These are phyloP conservation scores for Oedothorax gibbosus DNA, from an alignment of 1,140 invertebrate species.

Conservation along the genomic window DNA sequence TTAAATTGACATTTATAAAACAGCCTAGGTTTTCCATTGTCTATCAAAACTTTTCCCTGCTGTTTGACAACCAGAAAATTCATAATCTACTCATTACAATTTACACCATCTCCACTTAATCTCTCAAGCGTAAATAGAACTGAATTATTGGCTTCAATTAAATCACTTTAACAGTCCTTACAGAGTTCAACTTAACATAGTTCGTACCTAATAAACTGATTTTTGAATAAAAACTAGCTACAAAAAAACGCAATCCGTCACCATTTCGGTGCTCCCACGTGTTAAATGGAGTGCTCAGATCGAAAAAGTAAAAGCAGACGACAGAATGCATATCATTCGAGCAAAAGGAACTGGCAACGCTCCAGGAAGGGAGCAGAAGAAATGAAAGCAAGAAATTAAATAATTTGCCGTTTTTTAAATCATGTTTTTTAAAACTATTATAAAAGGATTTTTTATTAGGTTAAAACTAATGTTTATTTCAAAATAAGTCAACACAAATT, in stretches of 20 bases:
- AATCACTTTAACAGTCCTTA: not conserved
- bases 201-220: not conserved
- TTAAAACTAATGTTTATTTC: too few species aligned
- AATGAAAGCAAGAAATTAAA: not conserved
- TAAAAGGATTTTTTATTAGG: too few species aligned
- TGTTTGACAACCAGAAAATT: not conserved
- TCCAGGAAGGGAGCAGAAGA: not conserved
- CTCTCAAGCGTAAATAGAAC: not conserved
- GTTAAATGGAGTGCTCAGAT: slow-evolving; percentile 31
- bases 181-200: not conserved
- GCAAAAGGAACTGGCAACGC: slow-evolving; percentile 20
- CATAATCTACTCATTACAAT: not conserved
- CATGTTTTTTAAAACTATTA: too few species aligned
- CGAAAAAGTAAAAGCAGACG: not conserved
- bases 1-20: too few species aligned
- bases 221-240: not conserved
- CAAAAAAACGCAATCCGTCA: slow-evolving; percentile 19
- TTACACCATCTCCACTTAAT: not conserved
- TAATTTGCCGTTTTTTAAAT: too few species aligned
- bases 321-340: slow-evolving; percentile 41
- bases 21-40: too few species aligned
- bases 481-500: too few species aligned
- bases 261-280: slow-evolving; percentile 8
- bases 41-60: too few species aligned
- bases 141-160: not conserved